Evolutionary conservation across 1,140 invertebrate genomes (phyloP).

Genomic region (Gonioctena quinquepunctata): DNA sequence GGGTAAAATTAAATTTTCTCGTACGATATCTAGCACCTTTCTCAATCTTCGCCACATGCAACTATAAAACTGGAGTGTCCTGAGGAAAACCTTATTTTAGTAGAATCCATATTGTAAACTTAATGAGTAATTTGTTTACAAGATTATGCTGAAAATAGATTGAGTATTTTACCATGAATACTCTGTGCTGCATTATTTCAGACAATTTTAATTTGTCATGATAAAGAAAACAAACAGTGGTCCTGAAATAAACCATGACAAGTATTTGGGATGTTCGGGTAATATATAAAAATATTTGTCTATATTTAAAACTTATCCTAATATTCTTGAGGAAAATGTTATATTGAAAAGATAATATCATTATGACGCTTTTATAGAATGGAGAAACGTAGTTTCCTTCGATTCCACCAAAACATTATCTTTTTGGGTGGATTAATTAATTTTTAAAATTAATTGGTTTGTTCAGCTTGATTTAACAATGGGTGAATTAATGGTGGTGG

Average conservation of each 20-base stretch:
- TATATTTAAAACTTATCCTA: too few relatives aligned
- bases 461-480: too few relatives aligned
- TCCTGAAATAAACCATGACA: not conserved
- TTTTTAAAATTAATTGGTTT: too few relatives aligned
- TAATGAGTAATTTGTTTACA: slow-evolving; percentile 24
- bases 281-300: not conserved
- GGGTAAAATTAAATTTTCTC: slow-evolving; percentile 2
- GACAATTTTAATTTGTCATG: slow-evolving; percentile 21
- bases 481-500: too few relatives aligned
- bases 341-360: too few relatives aligned
- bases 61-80: slow-evolving; percentile 9
- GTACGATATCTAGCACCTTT: not conserved
- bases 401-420: too few relatives aligned
- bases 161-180: not conserved
- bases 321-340: too few relatives aligned
- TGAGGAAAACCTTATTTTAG: slow-evolving; percentile 7
- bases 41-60: not conserved
- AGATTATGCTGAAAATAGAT: slow-evolving; percentile 17
- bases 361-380: too few relatives aligned
- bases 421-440: too few relatives aligned
- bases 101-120: slow-evolving; percentile 19
- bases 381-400: too few relatives aligned
- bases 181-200: not conserved
- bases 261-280: not conserved
- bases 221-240: slow-evolving; percentile 8